These are phyloP conservation scores for Brevipalpus yothersi DNA, from an alignment of 1,140 invertebrate genomes.

Conservation along the genomic window DNA sequence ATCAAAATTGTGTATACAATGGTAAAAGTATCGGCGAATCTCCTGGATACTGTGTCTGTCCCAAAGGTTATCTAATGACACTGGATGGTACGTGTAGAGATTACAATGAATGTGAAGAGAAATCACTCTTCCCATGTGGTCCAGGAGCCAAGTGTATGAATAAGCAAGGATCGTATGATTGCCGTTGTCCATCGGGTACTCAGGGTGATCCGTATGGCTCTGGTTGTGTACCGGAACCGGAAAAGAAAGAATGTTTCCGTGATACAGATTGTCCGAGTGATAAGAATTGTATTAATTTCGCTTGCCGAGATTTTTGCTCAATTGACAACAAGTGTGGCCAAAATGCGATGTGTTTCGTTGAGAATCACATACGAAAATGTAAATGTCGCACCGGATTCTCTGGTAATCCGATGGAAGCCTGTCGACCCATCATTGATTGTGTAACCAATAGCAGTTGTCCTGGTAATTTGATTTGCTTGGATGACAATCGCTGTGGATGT, in stretches of 20 bases:
- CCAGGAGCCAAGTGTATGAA: slow-evolving; percentile 57
- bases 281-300: slow-evolving; percentile 20
- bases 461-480: slow-evolving; percentile 14
- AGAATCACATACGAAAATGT: slow-evolving; percentile 46
- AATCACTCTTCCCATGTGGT: slow-evolving; percentile 39
- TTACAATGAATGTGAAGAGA: slow-evolving; percentile 60
- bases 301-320: slow-evolving; percentile 22
- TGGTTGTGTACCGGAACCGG: neutral
- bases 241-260: slow-evolving; percentile 4
- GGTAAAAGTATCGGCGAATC: slow-evolving; percentile 27
- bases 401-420: slow-evolving; percentile 26
- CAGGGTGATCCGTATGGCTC: slow-evolving; percentile 36
- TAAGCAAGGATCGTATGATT: slow-evolving; percentile 40
- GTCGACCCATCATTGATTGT: slow-evolving; percentile 10
- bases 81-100: slow-evolving; percentile 39
- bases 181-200: slow-evolving; percentile 15
- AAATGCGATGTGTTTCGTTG: slow-evolving; percentile 51
- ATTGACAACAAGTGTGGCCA: slow-evolving; percentile 50
- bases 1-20: slow-evolving; percentile 39
- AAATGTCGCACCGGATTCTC: slow-evolving; percentile 49
- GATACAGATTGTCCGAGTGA: slow-evolving; percentile 14
- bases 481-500: slow-evolving; percentile 15
- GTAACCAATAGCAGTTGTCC: slow-evolving; percentile 13
- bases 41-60: slow-evolving; percentile 44
- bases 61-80: slow-evolving; percentile 37